Base-by-base conservation (phyloP, 2,888 invertebrate genomes). In the Eledone cirrhosa region DNA sequence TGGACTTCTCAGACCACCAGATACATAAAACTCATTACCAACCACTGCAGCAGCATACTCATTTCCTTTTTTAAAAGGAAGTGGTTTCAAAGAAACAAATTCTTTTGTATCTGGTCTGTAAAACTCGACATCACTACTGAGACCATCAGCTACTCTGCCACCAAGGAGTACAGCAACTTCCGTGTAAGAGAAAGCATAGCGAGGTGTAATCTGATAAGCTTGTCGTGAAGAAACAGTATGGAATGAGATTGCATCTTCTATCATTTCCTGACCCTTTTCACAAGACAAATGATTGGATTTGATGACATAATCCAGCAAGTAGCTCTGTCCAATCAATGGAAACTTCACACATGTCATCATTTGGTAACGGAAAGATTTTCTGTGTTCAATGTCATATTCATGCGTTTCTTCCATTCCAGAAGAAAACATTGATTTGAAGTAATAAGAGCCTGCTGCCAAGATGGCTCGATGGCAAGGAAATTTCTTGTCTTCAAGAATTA, bases 401-500 rank as follows among this genome's bases (percentile, higher is more conserved):
- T 85, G 82, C 77, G 87, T 86, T 78, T 88, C 88, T 76, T 87
- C 86, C 88, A 88, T 88, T n/a, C 87, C 87, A 1, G 87, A 88
- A 3, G 86, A 84, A 82, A 88, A 88, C 88, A 88, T 88, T 3
- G 86, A 86, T 77, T 84, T 84, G 80, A 88, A 88, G 78, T 88
- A 88, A 11, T 86, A 83, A 8, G 88, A 87, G 1, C 87, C 87
- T 41, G 87, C 87, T 33, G 87, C 87, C n/a, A 88, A 82, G 16
- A 88, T 83, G 24, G 87, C 86, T 77, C 86, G 86, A 78, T 88
- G 88, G 78, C 88, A 87, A 22, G 86, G 85, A 77, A 87, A 88
- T 48, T 81, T 81, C 59, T 81, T 80, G 47, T 83, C 83, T 53
- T 85, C 87, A 19, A 88, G 85, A 47, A 81, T 81, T 47, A 88